These are phyloP conservation scores for Isaurus tuberculatus DNA, from an alignment of 92 coral and sea anemone genomes.

Conservation along the genomic window DNA sequence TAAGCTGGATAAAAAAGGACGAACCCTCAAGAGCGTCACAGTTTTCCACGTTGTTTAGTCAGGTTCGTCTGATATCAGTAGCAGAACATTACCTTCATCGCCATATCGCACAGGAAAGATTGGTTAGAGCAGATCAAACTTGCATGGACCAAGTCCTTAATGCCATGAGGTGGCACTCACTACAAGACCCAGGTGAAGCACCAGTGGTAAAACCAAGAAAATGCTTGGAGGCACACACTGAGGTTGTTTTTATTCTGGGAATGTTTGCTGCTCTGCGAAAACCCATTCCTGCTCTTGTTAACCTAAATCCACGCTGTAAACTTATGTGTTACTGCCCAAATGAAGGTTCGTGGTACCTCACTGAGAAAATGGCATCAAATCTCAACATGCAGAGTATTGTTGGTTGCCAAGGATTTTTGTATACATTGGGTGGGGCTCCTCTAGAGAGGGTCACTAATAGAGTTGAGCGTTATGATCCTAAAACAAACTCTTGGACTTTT, in stretches of 20 bases:
- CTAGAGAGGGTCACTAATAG: conserved; percentile 47
- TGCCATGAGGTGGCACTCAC: conserved; percentile 47
- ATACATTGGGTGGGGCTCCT: conserved; percentile 39
- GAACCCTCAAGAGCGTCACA: conserved; percentile 29
- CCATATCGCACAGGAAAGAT: conserved; percentile 38
- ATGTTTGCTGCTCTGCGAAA: conserved; percentile 45
- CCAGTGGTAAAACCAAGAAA: conserved; percentile 38
- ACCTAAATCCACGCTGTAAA: conserved; percentile 26
- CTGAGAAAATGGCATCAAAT: conserved; percentile 35
- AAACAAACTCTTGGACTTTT: conserved; percentile 51
- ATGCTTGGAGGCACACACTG: conserved; percentile 38
- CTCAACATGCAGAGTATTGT: conserved; percentile 47
- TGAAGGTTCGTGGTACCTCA: conserved; percentile 43
- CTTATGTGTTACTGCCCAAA: conserved; percentile 44
- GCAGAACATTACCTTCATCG: conserved; percentile 42
- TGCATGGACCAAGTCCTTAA: conserved; percentile 45
- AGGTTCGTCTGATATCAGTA: conserved; percentile 38
- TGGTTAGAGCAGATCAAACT: conserved; percentile 28
- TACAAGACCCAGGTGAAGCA: conserved; percentile 41
- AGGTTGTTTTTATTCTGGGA: conserved; percentile 43
- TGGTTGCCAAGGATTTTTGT: conserved; percentile 44
- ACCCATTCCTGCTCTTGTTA: conserved; percentile 38
- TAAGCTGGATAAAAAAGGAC: conserved; percentile 32
- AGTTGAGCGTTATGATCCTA: conserved; percentile 62
- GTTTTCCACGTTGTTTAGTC: conserved; percentile 13